phyloP scores from a whole-genome alignment of 2,888 invertebrate genomes.

The Caenorhabditis macrosperma region DNA sequence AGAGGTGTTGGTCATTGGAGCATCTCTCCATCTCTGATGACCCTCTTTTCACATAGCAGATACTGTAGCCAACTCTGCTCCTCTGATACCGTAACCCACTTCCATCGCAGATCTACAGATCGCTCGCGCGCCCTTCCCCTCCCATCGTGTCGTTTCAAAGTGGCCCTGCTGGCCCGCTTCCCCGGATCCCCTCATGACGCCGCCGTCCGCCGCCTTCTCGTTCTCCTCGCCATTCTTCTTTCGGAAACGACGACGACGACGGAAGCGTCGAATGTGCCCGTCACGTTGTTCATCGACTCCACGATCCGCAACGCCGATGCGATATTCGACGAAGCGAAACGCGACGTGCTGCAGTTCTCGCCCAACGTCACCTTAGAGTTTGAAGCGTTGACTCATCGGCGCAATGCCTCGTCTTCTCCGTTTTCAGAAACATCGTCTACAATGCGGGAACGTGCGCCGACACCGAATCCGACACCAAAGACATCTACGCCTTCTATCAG shows the following conservation, averaged over 20 bases:
- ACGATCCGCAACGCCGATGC: slow-evolving; percentile 38
- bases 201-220: background rate
- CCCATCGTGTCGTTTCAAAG: slow-evolving; percentile 33
- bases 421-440: slow-evolving; percentile 34
- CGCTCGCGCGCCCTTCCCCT: no score
- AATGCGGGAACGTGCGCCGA: slow-evolving; percentile 14
- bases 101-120: background rate
- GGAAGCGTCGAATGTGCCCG: slow-evolving; percentile 19
- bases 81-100: background rate
- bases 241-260: slow-evolving; percentile 14
- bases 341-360: slow-evolving; percentile 30
- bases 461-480: slow-evolving; percentile 26
- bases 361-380: slow-evolving; percentile 50
- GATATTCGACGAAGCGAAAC: slow-evolving; percentile 32
- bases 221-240: background rate
- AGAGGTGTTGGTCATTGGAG: background rate
- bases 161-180: slow-evolving; percentile 8
- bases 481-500: slow-evolving; percentile 36
- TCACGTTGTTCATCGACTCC: slow-evolving; percentile 38
- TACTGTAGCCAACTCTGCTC: background rate
- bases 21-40: background rate
- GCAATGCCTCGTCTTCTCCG: no score
- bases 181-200: slow-evolving; percentile 13
- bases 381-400: no score
- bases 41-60: background rate